These are phyloP conservation scores for Lateolabrax maculatus DNA, from an alignment of 2,797 vertebrate genomes.

Conservation along the genomic window DNA sequence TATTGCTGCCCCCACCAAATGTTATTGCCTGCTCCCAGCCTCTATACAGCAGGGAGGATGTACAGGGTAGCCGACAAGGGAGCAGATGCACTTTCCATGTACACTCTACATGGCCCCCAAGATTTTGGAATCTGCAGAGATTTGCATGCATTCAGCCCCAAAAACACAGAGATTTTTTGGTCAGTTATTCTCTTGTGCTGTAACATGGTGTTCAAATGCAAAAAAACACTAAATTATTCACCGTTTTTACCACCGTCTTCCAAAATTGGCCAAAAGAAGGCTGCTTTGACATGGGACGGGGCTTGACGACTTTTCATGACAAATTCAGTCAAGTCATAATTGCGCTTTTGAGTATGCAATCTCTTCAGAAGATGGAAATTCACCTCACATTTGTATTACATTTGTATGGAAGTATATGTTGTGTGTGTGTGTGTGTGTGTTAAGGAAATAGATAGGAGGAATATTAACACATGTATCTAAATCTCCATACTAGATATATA, in stretches of 20 bases:
- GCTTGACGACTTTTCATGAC: background rate
- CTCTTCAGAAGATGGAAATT: too few relatives aligned
- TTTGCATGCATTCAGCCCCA: background rate
- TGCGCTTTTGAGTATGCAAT: too few relatives aligned
- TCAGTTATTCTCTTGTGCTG: background rate
- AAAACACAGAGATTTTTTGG: background rate
- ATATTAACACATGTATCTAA: background rate
- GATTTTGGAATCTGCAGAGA: background rate
- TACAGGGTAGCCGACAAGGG: slow-evolving; percentile 15
- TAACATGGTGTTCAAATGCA: background rate
- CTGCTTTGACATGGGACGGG: background rate
- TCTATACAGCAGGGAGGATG: slow-evolving; percentile 29
- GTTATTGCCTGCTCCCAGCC: slow-evolving; percentile 38
- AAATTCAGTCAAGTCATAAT: too few relatives aligned
- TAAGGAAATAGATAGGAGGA: background rate
- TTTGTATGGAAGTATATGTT: too few relatives aligned
- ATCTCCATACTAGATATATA: background rate
- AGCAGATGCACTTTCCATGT: background rate
- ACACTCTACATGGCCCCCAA: background rate
- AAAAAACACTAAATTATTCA: background rate
- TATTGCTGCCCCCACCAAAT: slow-evolving; percentile 36
- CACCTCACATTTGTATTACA: too few relatives aligned
- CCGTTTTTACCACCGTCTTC: too few relatives aligned
- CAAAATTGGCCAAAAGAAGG: too few relatives aligned
- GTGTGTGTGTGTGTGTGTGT: too few relatives aligned